Evolutionary conservation across 2,113 vertebrate genomes (phyloP).

Genomic region (Cebidichthys violaceus): DNA sequence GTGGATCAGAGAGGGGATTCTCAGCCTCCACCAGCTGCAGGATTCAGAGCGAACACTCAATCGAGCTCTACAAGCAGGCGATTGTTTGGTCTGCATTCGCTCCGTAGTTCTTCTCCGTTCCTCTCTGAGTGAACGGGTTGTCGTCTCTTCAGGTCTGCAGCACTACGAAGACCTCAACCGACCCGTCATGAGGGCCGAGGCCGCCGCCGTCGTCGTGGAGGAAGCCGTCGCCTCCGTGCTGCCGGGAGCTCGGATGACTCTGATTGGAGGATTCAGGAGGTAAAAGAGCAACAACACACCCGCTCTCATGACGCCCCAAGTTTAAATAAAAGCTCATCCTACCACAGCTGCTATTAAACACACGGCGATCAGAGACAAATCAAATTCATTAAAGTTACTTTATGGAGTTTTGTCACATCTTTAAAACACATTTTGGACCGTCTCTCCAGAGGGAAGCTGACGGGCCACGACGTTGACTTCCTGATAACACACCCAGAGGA

Average conservation of each 20-base stretch:
- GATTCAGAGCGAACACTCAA: slow-evolving; percentile 77
- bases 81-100: neutral
- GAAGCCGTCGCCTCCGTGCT: slow-evolving; percentile 64
- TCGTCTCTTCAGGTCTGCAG: slow-evolving; percentile 78
- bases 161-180: slow-evolving; percentile 83
- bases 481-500: slow-evolving; percentile 89
- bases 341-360: too few species aligned
- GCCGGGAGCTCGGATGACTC: slow-evolving; percentile 79
- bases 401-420: too few species aligned
- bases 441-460: slow-evolving; percentile 84
- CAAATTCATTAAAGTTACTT: too few species aligned
- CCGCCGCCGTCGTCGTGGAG: slow-evolving; percentile 78
- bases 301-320: neutral
- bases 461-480: slow-evolving; percentile 91
- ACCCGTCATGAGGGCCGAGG: slow-evolving; percentile 80
- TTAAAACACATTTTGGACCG: too few species aligned
- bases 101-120: rapidly evolving
- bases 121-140: neutral
- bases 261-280: slow-evolving; percentile 91
- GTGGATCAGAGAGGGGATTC: slow-evolving; percentile 87
- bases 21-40: slow-evolving; percentile 78
- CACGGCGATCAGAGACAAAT: too few species aligned
- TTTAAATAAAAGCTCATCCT: too few species aligned
- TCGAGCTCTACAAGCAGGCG: slow-evolving; percentile 81
- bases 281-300: slow-evolving; percentile 49